Base-by-base conservation (phyloP, 2,113 vertebrate genomes). In the Salvator merianae region DNA sequence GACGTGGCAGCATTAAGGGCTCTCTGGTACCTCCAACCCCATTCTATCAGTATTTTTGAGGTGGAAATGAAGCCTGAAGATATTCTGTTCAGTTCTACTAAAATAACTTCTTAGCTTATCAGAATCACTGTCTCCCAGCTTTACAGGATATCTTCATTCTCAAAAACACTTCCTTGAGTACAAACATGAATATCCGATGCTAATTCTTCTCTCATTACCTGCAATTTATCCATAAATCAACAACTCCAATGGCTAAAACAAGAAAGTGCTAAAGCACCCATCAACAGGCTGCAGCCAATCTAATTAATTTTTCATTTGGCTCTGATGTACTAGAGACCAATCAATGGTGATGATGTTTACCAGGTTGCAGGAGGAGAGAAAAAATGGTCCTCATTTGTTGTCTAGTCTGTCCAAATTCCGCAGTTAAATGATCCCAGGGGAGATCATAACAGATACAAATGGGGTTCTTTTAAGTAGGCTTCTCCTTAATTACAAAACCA, bases 251-350 rank as follows among this genome's bases (percentile, higher is more conserved):
- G 93, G 90, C 94, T 93, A 93, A 92, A 94, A 92, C 88, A 94
- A 90, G 88, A 94, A 88, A 92, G 90, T 88, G 88, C 89, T 91
- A 95, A 96, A 96, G 93, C 91, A 91, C 91, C 95, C 93, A 93
- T 92, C 95, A 95, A 87, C 89, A 93, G 86, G 86, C 86, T 94
- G 87, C 75, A 94, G 91, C 90, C 91, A 94, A 93, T 95, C 95
- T 97, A 96, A 97, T 97, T 96, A 96, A 97, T 97, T 95, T 97
- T 98, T 97, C 94, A 98, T 97, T 96, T 90, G 89, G 85, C 92
- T 92, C 94, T 97, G 94, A 96, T 96, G 90, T 96, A 96, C 96
- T 97, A 95, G 93, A 91, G 90, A 91, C 87, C 86, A 97, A 97
- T 97, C 96, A 97, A 96, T 97, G 92, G 94, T 89, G 94, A 95